Evolutionary conservation across 2,888 invertebrate species (phyloP).

Genomic region (Podabrus alpinus): DNA sequence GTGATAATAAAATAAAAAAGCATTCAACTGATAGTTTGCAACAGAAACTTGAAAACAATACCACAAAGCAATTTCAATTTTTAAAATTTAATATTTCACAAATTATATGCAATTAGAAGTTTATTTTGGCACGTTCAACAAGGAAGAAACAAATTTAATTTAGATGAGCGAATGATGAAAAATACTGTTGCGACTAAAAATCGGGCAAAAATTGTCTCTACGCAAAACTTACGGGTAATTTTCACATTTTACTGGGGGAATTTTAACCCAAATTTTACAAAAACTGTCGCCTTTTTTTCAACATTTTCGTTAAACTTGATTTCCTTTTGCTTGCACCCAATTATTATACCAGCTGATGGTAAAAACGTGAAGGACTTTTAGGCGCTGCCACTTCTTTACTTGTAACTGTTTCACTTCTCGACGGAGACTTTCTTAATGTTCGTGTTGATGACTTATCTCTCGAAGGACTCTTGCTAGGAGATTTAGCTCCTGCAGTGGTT

Average conservation of each 20-base stretch:
- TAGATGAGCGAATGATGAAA: too few species aligned
- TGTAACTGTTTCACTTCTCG: conserved; percentile 11
- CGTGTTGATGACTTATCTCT: not conserved
- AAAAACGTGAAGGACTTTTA: not conserved
- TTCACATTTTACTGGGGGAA: not conserved
- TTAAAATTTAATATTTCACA: not conserved
- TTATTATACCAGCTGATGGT: not conserved
- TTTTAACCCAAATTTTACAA: not conserved
- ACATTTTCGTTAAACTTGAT: too few species aligned
- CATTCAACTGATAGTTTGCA: not conserved
- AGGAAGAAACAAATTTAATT: too few species aligned
- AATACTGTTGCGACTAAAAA: not conserved
- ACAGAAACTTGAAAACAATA: not conserved
- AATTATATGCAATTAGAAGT: too few species aligned
- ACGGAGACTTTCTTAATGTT: conserved; percentile 31
- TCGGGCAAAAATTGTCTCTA: not conserved
- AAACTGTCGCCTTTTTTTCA: not conserved
- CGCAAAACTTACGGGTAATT: not conserved
- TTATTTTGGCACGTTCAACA: too few species aligned
- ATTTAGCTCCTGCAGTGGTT: not conserved
- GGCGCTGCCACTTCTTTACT: conserved; percentile 2
- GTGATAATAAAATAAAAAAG: not conserved
- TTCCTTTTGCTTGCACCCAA: not conserved
- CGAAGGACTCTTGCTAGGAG: not conserved
- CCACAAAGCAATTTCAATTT: not conserved